phyloP scores from a whole-genome alignment of 1,140 invertebrate genomes.

The Euwallacea similis region DNA sequence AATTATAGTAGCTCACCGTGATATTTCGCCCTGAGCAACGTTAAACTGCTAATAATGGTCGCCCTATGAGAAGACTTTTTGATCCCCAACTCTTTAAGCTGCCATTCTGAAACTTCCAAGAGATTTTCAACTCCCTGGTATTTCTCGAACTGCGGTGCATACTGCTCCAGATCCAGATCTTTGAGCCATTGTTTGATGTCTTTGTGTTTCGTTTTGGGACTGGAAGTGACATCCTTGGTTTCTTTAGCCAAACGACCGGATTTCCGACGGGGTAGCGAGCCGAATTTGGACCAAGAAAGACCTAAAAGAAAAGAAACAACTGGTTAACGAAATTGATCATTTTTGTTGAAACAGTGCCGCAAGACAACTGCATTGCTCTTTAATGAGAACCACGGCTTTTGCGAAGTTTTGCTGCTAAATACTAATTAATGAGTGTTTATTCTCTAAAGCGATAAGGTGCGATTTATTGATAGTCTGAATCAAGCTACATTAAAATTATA shows the following conservation, averaged over 20 bases:
- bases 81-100: slow-evolving; percentile 64
- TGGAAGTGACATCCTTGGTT: slow-evolving; percentile 27
- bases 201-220: slow-evolving; percentile 50
- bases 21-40: slow-evolving; percentile 63
- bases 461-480: too few species aligned
- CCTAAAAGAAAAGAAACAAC: slow-evolving; percentile 39
- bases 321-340: not conserved
- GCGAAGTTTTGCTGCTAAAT: not conserved
- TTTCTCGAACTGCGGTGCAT: slow-evolving; percentile 53
- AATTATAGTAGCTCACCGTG: slow-evolving; percentile 43
- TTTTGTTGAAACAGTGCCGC: not conserved
- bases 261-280: slow-evolving; percentile 47
- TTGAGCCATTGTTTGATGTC: slow-evolving; percentile 55
- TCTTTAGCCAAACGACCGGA: slow-evolving; percentile 35
- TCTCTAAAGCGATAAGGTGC: too few species aligned
- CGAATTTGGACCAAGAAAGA: slow-evolving; percentile 48
- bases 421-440: too few species aligned
- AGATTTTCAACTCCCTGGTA: slow-evolving; percentile 62
- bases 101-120: slow-evolving; percentile 61
- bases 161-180: slow-evolving; percentile 55
- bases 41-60: slow-evolving; percentile 65
- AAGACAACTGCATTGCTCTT: not conserved
- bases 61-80: slow-evolving; percentile 65
- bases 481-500: not conserved
- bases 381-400: not conserved